Percentiles rank a stretch among this genome's conserved stretches.
phyloP scores from a whole-genome alignment of 2,113 vertebrate genomes.

The Rhinoderma darwinii region DNA sequence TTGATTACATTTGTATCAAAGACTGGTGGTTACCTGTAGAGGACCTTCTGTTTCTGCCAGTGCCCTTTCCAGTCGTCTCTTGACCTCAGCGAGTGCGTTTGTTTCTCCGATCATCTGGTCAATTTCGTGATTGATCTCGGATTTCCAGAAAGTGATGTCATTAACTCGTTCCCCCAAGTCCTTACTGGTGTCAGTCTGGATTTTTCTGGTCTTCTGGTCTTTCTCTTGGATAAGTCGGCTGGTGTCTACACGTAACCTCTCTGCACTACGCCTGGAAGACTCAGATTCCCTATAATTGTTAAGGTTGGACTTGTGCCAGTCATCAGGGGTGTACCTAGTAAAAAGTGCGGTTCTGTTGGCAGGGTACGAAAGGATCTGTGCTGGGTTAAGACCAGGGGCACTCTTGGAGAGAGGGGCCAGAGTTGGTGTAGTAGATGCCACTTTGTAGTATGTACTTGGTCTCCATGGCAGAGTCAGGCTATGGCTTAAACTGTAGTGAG shows the following conservation, averaged over 20 bases:
- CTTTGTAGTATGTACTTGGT: conserved; percentile 79
- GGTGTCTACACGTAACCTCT: conserved; percentile 83
- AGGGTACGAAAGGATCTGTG: conserved; percentile 78
- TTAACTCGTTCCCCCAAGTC: conserved; percentile 85
- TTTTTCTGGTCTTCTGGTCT: conserved; percentile 81
- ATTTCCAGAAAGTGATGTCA: conserved; percentile 90
- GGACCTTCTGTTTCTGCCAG: conserved; percentile 84
- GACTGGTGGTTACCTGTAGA: conserved; percentile 78
- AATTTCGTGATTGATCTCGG: conserved; percentile 85
- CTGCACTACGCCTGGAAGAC: conserved; percentile 80
- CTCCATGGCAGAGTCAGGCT: conserved; percentile 80
- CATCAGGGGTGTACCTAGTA: conserved; percentile 83
- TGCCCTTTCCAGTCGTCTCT: conserved; percentile 87
- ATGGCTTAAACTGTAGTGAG: conserved; percentile 70
- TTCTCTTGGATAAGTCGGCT: conserved; percentile 85
- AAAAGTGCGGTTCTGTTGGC: conserved; percentile 79
- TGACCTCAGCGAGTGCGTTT: conserved; percentile 78
- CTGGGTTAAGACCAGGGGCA: conserved; percentile 72
- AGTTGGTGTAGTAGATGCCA: conserved; percentile 68
- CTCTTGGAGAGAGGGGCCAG: conserved; percentile 71
- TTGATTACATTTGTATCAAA: neutral
- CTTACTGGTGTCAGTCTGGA: conserved; percentile 81
- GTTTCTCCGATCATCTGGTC: conserved; percentile 90
- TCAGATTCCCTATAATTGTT: conserved; percentile 85
- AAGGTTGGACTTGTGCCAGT: conserved; percentile 88